Percentiles rank a stretch among this genome's conserved stretches.
Conservation (phyloP, 2,797 vertebrate species). For the Acomys russatus region DNA sequence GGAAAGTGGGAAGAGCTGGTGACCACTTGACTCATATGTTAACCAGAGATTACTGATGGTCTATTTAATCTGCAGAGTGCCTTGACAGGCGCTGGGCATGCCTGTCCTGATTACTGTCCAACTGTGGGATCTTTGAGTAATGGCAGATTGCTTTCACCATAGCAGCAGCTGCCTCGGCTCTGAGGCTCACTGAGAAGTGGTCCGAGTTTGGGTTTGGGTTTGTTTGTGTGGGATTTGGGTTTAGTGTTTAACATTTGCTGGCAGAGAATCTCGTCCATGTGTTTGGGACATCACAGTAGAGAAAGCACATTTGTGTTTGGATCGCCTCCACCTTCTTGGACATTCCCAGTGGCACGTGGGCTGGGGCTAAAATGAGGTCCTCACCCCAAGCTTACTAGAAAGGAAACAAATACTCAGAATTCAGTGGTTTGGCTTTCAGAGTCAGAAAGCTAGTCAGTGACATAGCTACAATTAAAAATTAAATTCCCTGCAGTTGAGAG, state of each 20-base stretch:
- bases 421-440: conserved; percentile 11
- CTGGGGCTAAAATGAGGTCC: not conserved
- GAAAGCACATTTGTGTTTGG: conserved; percentile 41
- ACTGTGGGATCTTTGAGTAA: conserved; percentile 16
- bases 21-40: not conserved
- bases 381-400: conserved; percentile 12
- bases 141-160: not conserved
- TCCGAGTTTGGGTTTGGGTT: conserved; percentile 45
- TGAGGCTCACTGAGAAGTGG: not conserved
- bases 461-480: conserved; percentile 4
- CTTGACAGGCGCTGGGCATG: conserved; percentile 64
- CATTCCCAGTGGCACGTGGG: not conserved
- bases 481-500: not conserved
- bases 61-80: conserved; percentile 65
- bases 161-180: conserved; percentile 45
- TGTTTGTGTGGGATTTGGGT: conserved; percentile 51
- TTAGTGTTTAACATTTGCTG: conserved; percentile 49
- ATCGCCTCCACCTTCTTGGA: conserved; percentile 3
- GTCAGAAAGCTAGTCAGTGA: not conserved
- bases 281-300: not conserved
- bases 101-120: conserved; percentile 63
- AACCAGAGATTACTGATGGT: conserved; percentile 67
- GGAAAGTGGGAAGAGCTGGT: not conserved
- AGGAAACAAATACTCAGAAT: conserved; percentile 56
- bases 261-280: conserved; percentile 41